Evolutionary conservation across 2,113 vertebrate species (phyloP).

Genomic region (Rynchops niger): DNA sequence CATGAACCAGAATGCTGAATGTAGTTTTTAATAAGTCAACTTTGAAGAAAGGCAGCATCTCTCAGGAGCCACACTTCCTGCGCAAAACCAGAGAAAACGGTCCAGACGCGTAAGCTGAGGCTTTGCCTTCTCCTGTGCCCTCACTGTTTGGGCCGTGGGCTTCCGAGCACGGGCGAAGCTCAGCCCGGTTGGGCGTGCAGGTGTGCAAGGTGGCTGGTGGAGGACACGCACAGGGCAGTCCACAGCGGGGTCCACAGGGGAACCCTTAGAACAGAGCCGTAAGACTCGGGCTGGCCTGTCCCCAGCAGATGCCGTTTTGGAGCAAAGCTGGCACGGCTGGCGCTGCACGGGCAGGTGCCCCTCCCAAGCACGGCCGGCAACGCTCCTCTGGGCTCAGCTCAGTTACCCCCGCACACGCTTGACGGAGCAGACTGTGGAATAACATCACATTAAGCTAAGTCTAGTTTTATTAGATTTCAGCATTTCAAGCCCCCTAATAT

Average conservation of each 20-base stretch:
- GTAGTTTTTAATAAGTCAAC: background rate
- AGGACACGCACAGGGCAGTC: background rate
- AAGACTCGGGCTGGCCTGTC: rapidly evolving
- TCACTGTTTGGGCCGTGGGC: background rate
- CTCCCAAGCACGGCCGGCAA: background rate
- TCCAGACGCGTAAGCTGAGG: background rate
- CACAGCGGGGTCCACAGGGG: background rate
- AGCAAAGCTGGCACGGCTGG: background rate
- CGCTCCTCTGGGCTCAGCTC: background rate
- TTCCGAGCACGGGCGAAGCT: background rate
- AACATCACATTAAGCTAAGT: background rate
- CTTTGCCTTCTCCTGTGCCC: background rate
- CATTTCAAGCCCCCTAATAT: background rate
- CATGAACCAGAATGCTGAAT: background rate
- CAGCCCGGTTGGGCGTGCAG: background rate
- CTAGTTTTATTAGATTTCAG: background rate
- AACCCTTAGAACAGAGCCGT: background rate
- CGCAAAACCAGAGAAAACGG: background rate
- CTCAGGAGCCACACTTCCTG: background rate
- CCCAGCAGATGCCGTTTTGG: background rate
- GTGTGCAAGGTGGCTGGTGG: background rate
- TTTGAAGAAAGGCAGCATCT: background rate
- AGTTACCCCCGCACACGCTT: background rate
- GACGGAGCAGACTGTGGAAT: background rate
- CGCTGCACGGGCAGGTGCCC: background rate